Conservation (phyloP, 2,888 invertebrate species). For the Gerris lacustris region DNA sequence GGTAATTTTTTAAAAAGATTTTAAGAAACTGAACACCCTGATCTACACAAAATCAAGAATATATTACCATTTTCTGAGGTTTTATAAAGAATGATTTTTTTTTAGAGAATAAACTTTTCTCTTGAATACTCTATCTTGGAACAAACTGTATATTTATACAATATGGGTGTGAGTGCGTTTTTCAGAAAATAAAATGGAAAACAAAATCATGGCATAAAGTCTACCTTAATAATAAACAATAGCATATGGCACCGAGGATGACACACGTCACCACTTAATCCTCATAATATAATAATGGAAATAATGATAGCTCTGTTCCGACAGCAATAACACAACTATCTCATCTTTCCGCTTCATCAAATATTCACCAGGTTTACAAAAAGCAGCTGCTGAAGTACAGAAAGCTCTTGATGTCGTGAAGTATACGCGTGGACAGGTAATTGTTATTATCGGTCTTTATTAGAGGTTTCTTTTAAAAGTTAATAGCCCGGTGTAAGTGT, state of each 20-base stretch:
- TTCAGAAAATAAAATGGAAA: no score
- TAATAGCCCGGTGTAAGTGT: not conserved
- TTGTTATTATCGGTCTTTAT: no score
- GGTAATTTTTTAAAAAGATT: no score
- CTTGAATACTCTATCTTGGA: no score
- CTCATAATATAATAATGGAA: not conserved
- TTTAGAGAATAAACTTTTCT: no score
- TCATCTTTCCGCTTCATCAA: constrained; percentile 2
- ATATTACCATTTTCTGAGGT: no score
- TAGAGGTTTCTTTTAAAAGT: not conserved
- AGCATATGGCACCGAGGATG: not conserved
- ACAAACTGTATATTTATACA: no score
- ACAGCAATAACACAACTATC: not conserved
- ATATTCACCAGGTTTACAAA: not conserved
- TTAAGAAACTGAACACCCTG: no score
- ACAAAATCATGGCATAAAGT: no score
- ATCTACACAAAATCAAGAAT: no score
- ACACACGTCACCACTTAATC: constrained; percentile 5
- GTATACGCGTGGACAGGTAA: not conserved
- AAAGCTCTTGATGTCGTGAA: not conserved
- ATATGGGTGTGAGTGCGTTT: no score
- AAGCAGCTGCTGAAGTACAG: not conserved
- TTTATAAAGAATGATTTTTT: no score
- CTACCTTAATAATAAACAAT: not conserved
- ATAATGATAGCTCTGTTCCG: not conserved